These are phyloP conservation scores for Agonopterix arenella DNA, from an alignment of 2,888 invertebrate genomes.

Conservation along the genomic window DNA sequence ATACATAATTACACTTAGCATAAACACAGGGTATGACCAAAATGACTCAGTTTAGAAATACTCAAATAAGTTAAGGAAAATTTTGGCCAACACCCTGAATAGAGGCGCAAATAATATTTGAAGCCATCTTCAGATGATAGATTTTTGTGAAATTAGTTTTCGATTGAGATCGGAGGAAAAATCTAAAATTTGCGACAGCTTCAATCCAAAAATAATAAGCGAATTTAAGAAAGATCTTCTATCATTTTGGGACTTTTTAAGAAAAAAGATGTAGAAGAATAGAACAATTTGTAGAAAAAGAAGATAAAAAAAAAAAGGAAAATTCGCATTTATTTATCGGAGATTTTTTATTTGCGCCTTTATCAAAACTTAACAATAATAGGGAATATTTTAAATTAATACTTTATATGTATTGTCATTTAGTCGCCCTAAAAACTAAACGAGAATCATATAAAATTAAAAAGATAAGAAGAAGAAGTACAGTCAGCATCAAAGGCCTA, in stretches of 20 bases:
- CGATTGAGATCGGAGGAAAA: conserved; percentile 20
- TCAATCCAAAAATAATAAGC: conserved; percentile 23
- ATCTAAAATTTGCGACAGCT: conserved; percentile 21
- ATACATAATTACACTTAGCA: conserved; percentile 26
- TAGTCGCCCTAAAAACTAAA: conserved; percentile 75
- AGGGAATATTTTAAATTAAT: conserved; percentile 63
- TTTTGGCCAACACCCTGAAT: not conserved
- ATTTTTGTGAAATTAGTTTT: conserved; percentile 21
- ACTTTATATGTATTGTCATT: conserved; percentile 73
- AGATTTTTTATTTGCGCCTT: conserved; percentile 30
- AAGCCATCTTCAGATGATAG: conserved; percentile 13
- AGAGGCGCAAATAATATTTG: too few relatives aligned
- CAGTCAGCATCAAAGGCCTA: not conserved
- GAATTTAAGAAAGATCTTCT: conserved; percentile 36
- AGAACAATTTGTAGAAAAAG: conserved; percentile 9
- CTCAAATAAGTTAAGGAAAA: not conserved
- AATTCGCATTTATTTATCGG: conserved; percentile 22
- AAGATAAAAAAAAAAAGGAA: conserved; percentile 2
- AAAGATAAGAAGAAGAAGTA: conserved; percentile 7
- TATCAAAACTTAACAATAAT: conserved; percentile 38
- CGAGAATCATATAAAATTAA: conserved; percentile 58
- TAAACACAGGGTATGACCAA: conserved; percentile 14
- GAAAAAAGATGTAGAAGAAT: conserved; percentile 45
- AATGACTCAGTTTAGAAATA: conserved; percentile 26
- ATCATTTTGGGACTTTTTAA: conserved; percentile 34